Evolutionary conservation across 2,888 invertebrate species (phyloP), one percentile per base, ranked within the genome.

Genomic region (Sylvicola cinctus): DNA sequence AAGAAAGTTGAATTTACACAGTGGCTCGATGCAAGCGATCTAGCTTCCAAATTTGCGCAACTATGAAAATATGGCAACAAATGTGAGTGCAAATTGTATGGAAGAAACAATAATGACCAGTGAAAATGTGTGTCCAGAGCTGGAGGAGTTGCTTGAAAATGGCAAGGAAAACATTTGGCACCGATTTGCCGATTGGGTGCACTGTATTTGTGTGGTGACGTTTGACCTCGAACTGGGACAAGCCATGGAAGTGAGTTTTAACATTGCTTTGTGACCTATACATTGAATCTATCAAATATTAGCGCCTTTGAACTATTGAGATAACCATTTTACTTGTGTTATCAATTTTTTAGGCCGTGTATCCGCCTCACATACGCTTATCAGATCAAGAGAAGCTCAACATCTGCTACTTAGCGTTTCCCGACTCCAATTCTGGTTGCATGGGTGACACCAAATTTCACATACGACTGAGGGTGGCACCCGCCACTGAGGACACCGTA

Each of bases 381-480:
- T 70, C 74, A 1, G 87, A 87, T 50, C 77, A 80, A 58, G 87
- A 90, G 59, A 78, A 83, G 49, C 78, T 78, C 42, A 90, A 85
- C 61, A 83, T 98, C 45, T 96, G 96, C 60, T 98, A 98, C 56
- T 66, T 96, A 54, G 91, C 96, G 28, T 98, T 98, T 58, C 98
- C 98, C 3, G 98, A 98, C 58, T 96, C 96, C 1, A 98, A 98
- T 63, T 95, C 95, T 3, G 91, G 93, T 35, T 91, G 93, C 54
- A 93, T 95, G 87, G 93, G 95, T 33, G 95, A 98, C 55, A 96
- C 95, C 32, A 85, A 83, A 55, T 98, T 93, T 58, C 90, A 93
- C 51, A 85, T 98, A 49, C 69, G 93, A 40, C 69, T 96, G 43
- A 74, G 88, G 37, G 71, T 73, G 44, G 67, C 69, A 39, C 64